Base-by-base conservation (phyloP, 2,797 vertebrate species). In the Huso huso region DNA sequence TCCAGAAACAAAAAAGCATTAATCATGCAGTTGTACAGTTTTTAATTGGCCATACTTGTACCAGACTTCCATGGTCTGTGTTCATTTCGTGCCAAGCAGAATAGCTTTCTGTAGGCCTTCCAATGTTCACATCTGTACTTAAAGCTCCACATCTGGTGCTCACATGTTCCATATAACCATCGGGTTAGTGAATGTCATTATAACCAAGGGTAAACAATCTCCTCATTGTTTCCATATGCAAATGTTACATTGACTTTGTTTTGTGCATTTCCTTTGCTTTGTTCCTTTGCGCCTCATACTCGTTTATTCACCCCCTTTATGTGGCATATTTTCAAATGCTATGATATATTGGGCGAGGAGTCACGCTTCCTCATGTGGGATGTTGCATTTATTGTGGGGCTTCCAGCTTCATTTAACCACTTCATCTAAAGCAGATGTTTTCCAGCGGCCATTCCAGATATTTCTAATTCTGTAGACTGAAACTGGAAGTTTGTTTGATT, bases 131-230 rank as follows among this genome's bases (percentile, higher is more conserved):
- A 93, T 89, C 88, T 91, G 86, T 3, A 78, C 84, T 79, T 75
- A 89, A 88, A 83, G 79, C 79, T 77, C 73, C 81, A 94, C 95
- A 96, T 95, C 94, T 96, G 95, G 88, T 86, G 84, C 83, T 93
- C 89, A 90, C 89, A 89, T 95, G 93, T 94, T 86, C 86, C 84
- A 78, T 75, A 74, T 79, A 81, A 80, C 79, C 73, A 86, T 85
- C 85, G 76, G 83, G 37, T 37, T 86, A 83, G 84, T 81, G 87
- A 83, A 83, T 83, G 82, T 87, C 83, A 81, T 83, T 87, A 88
- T 79, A 82, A 68, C 82, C 80, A 73, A 79, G 84, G 88, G 84
- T 90, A 89, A 87, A 87, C 88, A 88, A 84, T 86, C 80, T 83
- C 84, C 84, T 82, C 82, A 87, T 85, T 86, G 84, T 88, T 87